Conservation (phyloP, 2,888 invertebrate genomes). For the Tuberolachnus salignus region DNA sequence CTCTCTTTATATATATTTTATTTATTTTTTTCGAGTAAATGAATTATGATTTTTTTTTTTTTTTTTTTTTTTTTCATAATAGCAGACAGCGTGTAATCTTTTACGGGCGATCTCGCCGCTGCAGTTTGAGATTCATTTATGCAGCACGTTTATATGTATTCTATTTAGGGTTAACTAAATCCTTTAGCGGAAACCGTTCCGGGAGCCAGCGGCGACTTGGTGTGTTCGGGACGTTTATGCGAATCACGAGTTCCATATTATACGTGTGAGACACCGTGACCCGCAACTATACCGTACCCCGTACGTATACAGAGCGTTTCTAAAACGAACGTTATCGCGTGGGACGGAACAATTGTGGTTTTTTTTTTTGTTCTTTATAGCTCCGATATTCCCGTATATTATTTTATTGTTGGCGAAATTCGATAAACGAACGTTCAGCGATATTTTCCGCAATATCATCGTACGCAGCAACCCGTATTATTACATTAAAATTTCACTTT, state of each 20-base stretch:
- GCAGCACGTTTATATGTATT: background rate
- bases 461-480: too few relatives aligned
- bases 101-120: conserved; percentile 1
- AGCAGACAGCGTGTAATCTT: conserved; percentile 9
- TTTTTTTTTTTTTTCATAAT: background rate
- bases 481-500: too few relatives aligned
- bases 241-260: conserved; percentile 40
- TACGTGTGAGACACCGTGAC: conserved; percentile 42
- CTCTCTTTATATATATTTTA: too few relatives aligned
- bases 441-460: too few relatives aligned
- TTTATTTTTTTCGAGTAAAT: background rate
- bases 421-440: too few relatives aligned
- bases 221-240: conserved; percentile 17
- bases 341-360: too few relatives aligned
- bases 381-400: too few relatives aligned
- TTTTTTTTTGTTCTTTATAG: too few relatives aligned
- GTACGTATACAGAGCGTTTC: too few relatives aligned
- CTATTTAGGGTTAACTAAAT: conserved; percentile 27
- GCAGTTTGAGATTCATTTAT: conserved; percentile 19
- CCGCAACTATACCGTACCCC: background rate
- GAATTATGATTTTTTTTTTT: background rate
- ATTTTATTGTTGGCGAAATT: too few relatives aligned
- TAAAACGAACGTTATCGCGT: too few relatives aligned
- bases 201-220: background rate
- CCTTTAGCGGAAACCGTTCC: conserved; percentile 17